Conservation (phyloP, 2,113 vertebrate species). For the Sisor rabdophorus region DNA sequence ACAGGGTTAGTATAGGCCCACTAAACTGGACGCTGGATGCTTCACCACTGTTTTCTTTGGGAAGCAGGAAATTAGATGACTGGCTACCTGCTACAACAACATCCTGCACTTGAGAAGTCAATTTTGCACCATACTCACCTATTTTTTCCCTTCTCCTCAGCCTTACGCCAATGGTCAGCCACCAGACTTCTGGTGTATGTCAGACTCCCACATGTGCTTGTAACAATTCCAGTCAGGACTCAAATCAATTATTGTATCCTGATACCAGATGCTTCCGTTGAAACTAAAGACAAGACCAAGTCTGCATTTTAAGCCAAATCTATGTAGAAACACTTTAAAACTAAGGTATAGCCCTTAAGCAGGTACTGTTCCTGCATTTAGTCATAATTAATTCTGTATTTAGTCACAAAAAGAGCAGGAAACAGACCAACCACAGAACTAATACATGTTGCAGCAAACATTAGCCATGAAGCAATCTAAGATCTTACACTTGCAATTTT, state of each 20-base stretch:
- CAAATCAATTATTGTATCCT: conserved; percentile 69
- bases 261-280: conserved; percentile 73
- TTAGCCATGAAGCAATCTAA: not conserved
- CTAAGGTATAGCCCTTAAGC: conserved; percentile 18
- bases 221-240: conserved; percentile 67
- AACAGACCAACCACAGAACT: conserved; percentile 17
- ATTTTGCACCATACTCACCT: conserved; percentile 77
- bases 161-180: conserved; percentile 67
- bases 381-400: not conserved
- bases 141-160: conserved; percentile 75
- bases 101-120: conserved; percentile 80
- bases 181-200: conserved; percentile 45
- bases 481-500: conserved; percentile 9
- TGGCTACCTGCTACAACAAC: conserved; percentile 82
- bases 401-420: not conserved
- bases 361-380: conserved; percentile 1
- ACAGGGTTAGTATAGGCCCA: conserved; percentile 65
- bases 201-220: conserved; percentile 60
- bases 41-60: conserved; percentile 75
- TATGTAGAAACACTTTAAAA: conserved; percentile 37
- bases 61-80: conserved; percentile 83
- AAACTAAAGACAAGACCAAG: conserved; percentile 63
- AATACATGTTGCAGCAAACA: conserved; percentile 2
- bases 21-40: conserved; percentile 63
- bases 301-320: conserved; percentile 51